Conservation (phyloP, 2,888 invertebrate species). For the Beris chalybata region DNA sequence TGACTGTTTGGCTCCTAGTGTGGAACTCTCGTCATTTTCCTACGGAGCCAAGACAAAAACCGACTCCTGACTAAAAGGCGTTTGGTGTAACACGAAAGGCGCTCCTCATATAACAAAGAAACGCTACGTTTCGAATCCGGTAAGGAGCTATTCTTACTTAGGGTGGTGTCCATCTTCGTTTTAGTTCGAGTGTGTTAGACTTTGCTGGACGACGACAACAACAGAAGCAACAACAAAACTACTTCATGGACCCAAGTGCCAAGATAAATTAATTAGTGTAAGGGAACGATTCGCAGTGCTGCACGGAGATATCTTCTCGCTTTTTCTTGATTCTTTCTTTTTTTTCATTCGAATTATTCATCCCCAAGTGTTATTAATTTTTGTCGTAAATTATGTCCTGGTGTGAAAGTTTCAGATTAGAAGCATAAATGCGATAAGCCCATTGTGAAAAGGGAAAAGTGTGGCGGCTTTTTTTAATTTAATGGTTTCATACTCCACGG, state of each 20-base stretch:
- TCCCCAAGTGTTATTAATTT: slow-evolving; percentile 39
- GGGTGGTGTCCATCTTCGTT: slow-evolving; percentile 11
- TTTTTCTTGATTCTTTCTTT: slow-evolving; percentile 6
- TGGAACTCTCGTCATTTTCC: not conserved
- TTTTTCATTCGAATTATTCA: slow-evolving; percentile 32
- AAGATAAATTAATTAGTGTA: slow-evolving; percentile 39
- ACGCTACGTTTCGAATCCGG: too few relatives aligned
- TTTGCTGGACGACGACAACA: slow-evolving; percentile 28
- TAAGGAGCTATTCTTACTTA: not conserved
- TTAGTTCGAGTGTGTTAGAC: slow-evolving; percentile 33
- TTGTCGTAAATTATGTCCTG: slow-evolving; percentile 38
- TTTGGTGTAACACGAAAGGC: slow-evolving; percentile 37
- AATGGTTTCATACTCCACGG: slow-evolving; percentile 9
- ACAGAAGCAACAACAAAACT: slow-evolving; percentile 23
- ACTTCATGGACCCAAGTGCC: slow-evolving; percentile 31
- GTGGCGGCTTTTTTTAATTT: not conserved
- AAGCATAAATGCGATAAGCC: slow-evolving; percentile 32
- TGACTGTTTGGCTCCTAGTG: slow-evolving; percentile 31
- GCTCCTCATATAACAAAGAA: slow-evolving; percentile 6
- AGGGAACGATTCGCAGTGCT: slow-evolving; percentile 28
- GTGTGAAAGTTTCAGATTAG: slow-evolving; percentile 35
- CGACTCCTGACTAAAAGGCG: slow-evolving; percentile 27
- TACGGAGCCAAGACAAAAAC: slow-evolving; percentile 8
- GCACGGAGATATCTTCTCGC: slow-evolving; percentile 21
- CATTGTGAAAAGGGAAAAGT: slow-evolving; percentile 27